These are phyloP conservation scores for Coptodon rendalli DNA, from an alignment of 2,113 vertebrate genomes.

Conservation along the genomic window DNA sequence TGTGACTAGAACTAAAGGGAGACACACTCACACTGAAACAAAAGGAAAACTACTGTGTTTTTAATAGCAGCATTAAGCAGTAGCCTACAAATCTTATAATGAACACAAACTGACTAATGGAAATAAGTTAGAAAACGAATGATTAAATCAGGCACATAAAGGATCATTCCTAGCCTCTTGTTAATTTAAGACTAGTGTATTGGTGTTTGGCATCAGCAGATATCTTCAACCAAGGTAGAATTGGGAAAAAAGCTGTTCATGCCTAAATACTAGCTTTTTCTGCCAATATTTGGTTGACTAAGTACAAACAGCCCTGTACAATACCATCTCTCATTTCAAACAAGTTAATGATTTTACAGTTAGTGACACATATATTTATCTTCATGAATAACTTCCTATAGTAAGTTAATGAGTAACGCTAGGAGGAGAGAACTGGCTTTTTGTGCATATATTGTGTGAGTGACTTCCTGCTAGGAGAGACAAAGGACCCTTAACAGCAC, in stretches of 20 bases:
- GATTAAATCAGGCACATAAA: neutral
- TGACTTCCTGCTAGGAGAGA: slow-evolving; percentile 6
- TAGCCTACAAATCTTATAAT: neutral
- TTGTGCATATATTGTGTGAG: neutral
- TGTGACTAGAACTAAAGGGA: neutral
- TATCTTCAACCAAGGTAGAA: neutral
- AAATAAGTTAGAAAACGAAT: neutral
- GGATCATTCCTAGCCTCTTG: neutral
- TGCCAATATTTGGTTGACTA: neutral
- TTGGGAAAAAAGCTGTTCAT: neutral
- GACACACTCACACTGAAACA: neutral
- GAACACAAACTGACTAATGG: neutral
- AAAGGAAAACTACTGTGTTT: neutral
- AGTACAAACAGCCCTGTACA: neutral
- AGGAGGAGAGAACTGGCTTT: neutral
- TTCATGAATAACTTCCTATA: neutral
- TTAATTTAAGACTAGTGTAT: neutral
- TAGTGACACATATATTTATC: neutral
- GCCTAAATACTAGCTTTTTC: neutral
- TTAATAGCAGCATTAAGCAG: neutral
- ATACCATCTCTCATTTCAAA: neutral
- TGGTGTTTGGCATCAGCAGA: neutral
- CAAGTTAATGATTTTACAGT: neutral
- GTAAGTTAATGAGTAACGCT: neutral
- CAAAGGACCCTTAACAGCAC: neutral